Percentiles rank a stretch among this genome's conserved stretches.
phyloP scores from a whole-genome alignment of 2,888 invertebrate species.

The Lymantria dispar region DNA sequence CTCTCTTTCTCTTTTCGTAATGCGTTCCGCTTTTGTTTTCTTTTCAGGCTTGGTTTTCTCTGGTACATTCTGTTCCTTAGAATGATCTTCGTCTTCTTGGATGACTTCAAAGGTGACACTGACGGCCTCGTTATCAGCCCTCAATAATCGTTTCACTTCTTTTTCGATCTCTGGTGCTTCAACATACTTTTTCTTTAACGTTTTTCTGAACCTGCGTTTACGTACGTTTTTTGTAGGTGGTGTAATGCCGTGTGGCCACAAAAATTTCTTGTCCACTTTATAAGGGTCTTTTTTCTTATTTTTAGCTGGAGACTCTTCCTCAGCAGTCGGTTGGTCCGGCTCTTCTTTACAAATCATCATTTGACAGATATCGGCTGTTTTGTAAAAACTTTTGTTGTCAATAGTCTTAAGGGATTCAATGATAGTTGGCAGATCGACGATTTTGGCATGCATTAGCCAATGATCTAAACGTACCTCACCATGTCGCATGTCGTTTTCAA shows the following conservation, averaged over 20 bases:
- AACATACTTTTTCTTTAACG: conserved; percentile 97
- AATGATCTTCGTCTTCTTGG: conserved; percentile 91
- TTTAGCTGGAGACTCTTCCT: conserved; percentile 90
- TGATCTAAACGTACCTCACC: conserved; percentile 95
- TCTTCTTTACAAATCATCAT: conserved; percentile 94
- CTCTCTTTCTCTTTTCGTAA: conserved; percentile 35
- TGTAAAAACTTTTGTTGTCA: conserved; percentile 98
- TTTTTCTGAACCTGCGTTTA: conserved; percentile 95
- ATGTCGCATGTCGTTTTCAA: conserved; percentile 94
- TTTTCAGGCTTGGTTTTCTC: conserved; percentile 53
- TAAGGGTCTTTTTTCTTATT: conserved; percentile 92
- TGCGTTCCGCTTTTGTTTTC: conserved; percentile 53
- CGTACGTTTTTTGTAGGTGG: conserved; percentile 98
- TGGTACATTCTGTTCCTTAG: conserved; percentile 51
- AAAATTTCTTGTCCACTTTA: conserved; percentile 93
- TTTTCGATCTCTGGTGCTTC: conserved; percentile 99
- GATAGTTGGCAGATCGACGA: conserved; percentile 95
- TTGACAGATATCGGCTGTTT: conserved; percentile 98
- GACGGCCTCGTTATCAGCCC: conserved; percentile 96
- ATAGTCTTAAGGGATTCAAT: conserved; percentile 97
- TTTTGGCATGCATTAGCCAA: conserved; percentile 92
- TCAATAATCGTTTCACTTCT: conserved; percentile 95
- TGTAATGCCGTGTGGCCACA: conserved; percentile 97
- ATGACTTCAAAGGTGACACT: conserved; percentile 94
- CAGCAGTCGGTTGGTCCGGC: conserved; percentile 88